phyloP scores from a whole-genome alignment of 2,888 invertebrate species.

The Heliconius sara region DNA sequence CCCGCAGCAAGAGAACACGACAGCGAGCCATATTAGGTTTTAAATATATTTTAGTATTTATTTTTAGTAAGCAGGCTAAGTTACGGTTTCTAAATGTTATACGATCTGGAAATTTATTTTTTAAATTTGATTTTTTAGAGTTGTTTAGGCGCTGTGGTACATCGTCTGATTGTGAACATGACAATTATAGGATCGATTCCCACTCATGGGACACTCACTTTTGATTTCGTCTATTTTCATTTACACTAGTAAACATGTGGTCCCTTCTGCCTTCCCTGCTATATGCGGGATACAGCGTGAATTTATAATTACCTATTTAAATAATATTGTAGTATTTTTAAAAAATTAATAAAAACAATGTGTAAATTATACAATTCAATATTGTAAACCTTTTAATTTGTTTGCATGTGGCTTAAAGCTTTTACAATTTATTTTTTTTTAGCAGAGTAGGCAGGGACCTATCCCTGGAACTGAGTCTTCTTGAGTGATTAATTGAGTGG shows the following conservation, averaged over 20 bases:
- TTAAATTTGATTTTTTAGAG: too few relatives aligned
- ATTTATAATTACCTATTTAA: not conserved
- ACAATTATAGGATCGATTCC: not conserved
- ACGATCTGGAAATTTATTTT: not conserved
- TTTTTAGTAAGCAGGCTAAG: constrained; percentile 1
- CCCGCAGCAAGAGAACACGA: constrained; percentile 29
- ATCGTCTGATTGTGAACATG: not conserved
- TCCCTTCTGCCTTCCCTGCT: not conserved
- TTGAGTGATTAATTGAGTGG: not conserved
- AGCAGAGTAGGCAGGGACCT: not conserved
- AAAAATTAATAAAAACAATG: not conserved
- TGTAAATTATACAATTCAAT: not conserved
- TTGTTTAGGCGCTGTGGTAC: not conserved
- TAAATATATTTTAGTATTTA: constrained; percentile 21
- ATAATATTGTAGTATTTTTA: not conserved
- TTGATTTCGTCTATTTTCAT: too few relatives aligned
- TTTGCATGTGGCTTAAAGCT: too few relatives aligned
- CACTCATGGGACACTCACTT: not conserved
- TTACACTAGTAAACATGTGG: too few relatives aligned
- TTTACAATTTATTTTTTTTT: not conserved
- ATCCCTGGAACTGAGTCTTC: too few relatives aligned
- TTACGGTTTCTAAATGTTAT: not conserved
- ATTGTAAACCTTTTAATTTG: not conserved
- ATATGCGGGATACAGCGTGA: not conserved
- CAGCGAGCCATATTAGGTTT: constrained; percentile 26